Conservation (phyloP, 2,797 vertebrate species). For the Pantherophis vulpinus region DNA sequence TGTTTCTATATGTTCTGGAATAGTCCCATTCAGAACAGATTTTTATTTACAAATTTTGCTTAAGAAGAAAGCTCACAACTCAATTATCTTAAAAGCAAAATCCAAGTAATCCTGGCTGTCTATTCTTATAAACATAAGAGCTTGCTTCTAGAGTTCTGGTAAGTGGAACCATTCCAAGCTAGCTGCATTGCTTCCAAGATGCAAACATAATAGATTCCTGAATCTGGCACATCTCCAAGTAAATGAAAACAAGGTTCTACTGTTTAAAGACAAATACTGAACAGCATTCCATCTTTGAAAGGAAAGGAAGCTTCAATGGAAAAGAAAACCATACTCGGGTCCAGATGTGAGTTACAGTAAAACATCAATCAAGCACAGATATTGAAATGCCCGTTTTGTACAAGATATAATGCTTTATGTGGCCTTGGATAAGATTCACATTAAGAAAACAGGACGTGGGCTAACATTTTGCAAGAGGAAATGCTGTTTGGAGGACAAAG, state of each 20-base stretch:
- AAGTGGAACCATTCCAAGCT: slow-evolving; percentile 23
- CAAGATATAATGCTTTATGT: slow-evolving; percentile 15
- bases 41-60: background rate
- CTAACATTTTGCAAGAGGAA: slow-evolving; percentile 31
- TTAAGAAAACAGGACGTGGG: slow-evolving; percentile 47
- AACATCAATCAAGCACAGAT: slow-evolving; percentile 4
- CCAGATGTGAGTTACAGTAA: slow-evolving; percentile 32
- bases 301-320: slow-evolving; percentile 10
- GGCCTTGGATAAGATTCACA: slow-evolving; percentile 1
- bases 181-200: slow-evolving; percentile 23
- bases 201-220: slow-evolving; percentile 9
- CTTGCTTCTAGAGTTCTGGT: background rate
- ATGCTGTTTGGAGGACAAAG: background rate
- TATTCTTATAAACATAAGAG: slow-evolving; percentile 24
- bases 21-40: background rate
- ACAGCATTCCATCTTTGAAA: background rate
- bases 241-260: slow-evolving; percentile 26
- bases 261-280: background rate
- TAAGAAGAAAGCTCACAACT: background rate
- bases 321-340: background rate
- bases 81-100: background rate
- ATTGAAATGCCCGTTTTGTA: fast-evolving
- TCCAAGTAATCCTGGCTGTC: slow-evolving; percentile 21
- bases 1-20: background rate
- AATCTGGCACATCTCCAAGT: slow-evolving; percentile 25